Evolutionary conservation across 92 coral and sea anemone species (phyloP), one percentile per base, ranked within the genome.

Genomic region (Zoanthus sociatus): DNA sequence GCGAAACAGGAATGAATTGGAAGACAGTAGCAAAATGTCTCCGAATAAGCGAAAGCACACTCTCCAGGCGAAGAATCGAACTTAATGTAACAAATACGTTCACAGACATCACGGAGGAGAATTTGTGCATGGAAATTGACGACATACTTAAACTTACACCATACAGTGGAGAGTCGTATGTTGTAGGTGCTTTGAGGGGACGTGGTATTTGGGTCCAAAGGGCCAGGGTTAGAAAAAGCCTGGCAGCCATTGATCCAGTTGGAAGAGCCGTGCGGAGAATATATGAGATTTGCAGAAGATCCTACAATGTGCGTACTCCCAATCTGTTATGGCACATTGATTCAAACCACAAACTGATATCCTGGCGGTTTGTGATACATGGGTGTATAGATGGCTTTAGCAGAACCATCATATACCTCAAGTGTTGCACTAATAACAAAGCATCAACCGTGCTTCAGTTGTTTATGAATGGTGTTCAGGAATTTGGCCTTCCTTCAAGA

Each of bases 131-230:
- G 17, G 88, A 64, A 56, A 84, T 84, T 20, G 9, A 71, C 17
- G 81, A 71, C 18, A 21, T 71, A 18, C 79, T 84, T 30, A 71
- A 17, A 71, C 42, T 85, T 9, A 74, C 89, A 47, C 89, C 89
- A 0, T 86, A 73, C 33, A 86, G 89, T 86, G 89, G 89, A 12
- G 89, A 86, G 71, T 46, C 33, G 68, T 84, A 84, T 58, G 81
- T 66, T 32, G 53, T 64, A 46, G 88, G 88, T 47, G 79, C 82
- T 63, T 66, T 84, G 13, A 31, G 64, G 17, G 81, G 81, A 37
- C 82, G 67, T 32, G 81, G 88, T 16, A 84, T 84, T 71, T 17
- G 44, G 55, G 88, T 84, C 26, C 87, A 64, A 61, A 64, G 87
- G 74, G 26, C 77, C 7, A 83, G 87, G 50, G 50, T 83, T 63